Percentiles rank a stretch among this genome's conserved stretches.
phyloP scores from a whole-genome alignment of 2,113 vertebrate species.

The Noctilio leporinus region DNA sequence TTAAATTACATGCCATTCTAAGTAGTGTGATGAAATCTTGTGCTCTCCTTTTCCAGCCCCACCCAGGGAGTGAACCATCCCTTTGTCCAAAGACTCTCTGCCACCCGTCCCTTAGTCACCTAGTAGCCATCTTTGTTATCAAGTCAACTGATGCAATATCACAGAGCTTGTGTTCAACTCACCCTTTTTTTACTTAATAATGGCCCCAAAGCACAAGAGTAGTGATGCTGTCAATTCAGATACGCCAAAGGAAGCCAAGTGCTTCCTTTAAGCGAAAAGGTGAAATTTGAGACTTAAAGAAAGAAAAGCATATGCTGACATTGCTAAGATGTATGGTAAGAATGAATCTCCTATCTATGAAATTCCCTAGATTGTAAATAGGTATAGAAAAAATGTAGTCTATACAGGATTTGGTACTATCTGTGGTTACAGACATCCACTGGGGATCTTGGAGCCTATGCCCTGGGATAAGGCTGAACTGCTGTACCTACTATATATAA shows the following conservation, averaged over 20 bases:
- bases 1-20: neutral
- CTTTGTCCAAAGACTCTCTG: neutral
- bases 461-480: neutral
- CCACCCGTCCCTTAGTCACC: neutral
- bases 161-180: neutral
- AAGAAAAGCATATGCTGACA: neutral
- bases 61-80: neutral
- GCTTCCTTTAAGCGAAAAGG: neutral
- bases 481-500: neutral
- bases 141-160: neutral
- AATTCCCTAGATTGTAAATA: neutral
- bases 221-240: neutral
- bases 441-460: neutral
- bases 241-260: neutral
- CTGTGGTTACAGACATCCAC: neutral
- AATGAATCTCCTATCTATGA: neutral
- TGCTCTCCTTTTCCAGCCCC: neutral
- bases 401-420: neutral
- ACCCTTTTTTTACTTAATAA: neutral
- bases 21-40: neutral
- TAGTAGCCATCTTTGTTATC: neutral
- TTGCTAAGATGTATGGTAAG: neutral
- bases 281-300: neutral
- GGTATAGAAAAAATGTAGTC: neutral
- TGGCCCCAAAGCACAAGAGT: neutral